Base-by-base conservation (phyloP, 1,140 invertebrate genomes). In the Drosophila novamexicana region DNA sequence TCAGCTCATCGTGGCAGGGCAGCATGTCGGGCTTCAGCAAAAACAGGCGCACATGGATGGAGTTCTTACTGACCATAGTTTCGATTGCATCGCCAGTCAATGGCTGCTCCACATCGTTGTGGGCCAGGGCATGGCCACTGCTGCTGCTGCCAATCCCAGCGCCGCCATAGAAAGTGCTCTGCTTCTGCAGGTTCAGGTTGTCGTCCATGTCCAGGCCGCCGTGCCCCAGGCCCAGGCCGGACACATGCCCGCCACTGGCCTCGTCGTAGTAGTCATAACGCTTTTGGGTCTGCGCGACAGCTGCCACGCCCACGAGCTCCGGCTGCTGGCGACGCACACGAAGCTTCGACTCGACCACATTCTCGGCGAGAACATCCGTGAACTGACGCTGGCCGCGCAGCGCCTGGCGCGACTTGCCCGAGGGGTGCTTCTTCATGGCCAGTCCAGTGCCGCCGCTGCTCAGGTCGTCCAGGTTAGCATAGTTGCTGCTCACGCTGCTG, bases 1-100 rank as follows among this genome's bases (percentile, higher is more conserved):
- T 94, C n/a, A 94, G 86, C 42, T 94, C 93, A 65, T 95, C 94
- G 37, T 95, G 95, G 85, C 95, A 96, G 1, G 95, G 95, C 58
- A 96, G 88, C 47, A 95, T 92, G 49, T 95, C 94, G 1, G 93
- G 92, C 34, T 95, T 95, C 66, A 96, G 93, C 54, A 95, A 93
- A 57, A 95, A 94, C 39, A 96, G 88, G 29, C 93, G 92, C 62
- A 93, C 93, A 22, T 50, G 73, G 10, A 91, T 70, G 18, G 81
- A 66, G 6, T 91, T 79, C 62, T 91, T 89, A 73, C 47, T 78
- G 81, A 80, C 67, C 74, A 89, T 10, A 6, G 66, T 42, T 36
- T 89, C 84, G 14, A 89, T 32, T n/a, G 77, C 53, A 16, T 89
- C 80, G 14, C 73, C 82, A 7, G 40, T 8, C 14, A 34, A 53